A percentile compares a stretch with the other conserved stretches of the same genome.
Conservation (phyloP, 2,797 vertebrate species). For the Tokudaia tokunoshimensis region DNA sequence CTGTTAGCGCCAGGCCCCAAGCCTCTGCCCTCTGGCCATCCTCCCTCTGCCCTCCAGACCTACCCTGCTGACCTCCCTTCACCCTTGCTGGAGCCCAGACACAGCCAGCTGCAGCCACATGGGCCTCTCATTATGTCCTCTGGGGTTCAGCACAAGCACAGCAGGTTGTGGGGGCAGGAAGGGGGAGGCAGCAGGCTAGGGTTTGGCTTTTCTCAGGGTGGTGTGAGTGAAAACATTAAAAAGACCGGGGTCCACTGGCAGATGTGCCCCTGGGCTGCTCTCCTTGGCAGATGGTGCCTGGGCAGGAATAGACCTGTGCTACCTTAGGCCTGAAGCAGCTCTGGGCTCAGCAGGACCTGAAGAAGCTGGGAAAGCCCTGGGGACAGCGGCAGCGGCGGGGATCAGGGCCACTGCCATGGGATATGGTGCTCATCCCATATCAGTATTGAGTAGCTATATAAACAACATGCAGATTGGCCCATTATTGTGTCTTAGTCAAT, state of each 20-base stretch:
- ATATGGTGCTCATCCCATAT: too few relatives aligned
- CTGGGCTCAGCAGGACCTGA: too few relatives aligned
- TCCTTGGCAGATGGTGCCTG: background rate
- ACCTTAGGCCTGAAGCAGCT: background rate
- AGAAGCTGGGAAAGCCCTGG: background rate
- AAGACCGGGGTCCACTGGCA: background rate
- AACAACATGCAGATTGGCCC: slow-evolving; percentile 61
- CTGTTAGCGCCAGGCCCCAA: background rate
- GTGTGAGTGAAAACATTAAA: background rate
- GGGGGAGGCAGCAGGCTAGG: background rate
- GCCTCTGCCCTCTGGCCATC: background rate
- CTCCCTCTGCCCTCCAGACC: background rate
- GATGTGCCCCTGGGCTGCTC: background rate
- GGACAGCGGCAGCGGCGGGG: background rate
- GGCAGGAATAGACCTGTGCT: background rate
- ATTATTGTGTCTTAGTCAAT: slow-evolving; percentile 60
- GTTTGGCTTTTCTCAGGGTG: background rate
- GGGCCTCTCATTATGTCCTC: background rate
- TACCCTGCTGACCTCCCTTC: background rate
- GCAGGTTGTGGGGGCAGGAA: background rate
- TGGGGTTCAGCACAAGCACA: slow-evolving; percentile 21
- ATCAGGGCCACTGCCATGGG: background rate
- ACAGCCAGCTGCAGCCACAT: slow-evolving; percentile 30
- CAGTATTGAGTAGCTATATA: slow-evolving; percentile 52
- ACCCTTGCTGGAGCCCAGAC: background rate